These are phyloP conservation scores for Drosophila hamatofila DNA, from an alignment of 2,888 invertebrate species.

Conservation along the genomic window DNA sequence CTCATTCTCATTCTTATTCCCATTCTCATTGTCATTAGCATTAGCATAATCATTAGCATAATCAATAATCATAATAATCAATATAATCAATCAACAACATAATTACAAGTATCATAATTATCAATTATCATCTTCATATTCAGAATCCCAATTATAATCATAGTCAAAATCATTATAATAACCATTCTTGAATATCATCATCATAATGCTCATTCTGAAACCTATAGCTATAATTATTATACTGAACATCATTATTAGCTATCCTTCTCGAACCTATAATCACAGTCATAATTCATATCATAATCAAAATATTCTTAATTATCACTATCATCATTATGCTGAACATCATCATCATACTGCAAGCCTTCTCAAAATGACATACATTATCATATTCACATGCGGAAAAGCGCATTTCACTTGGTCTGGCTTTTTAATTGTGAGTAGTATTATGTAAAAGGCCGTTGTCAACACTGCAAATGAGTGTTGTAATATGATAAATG, in stretches of 20 bases:
- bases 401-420: conserved; percentile 4
- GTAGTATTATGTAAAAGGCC: conserved; percentile 16
- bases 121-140: neutral
- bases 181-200: neutral
- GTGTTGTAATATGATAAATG: conserved; percentile 33
- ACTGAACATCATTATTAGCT: neutral
- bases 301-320: too few species aligned
- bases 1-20: neutral
- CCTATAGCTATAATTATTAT: neutral
- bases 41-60: neutral
- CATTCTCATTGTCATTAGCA: neutral
- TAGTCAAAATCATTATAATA: too few species aligned
- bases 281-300: too few species aligned
- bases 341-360: neutral
- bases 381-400: conserved; percentile 4
- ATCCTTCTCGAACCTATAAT: too few species aligned
- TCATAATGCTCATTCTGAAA: neutral
- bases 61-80: neutral
- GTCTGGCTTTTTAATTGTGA: neutral
- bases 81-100: too few species aligned
- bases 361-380: neutral
- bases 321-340: too few species aligned
- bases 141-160: too few species aligned
- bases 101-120: too few species aligned
- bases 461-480: conserved; percentile 41